phyloP scores from a whole-genome alignment of 2,113 vertebrate species.

The Uria lomvia region DNA sequence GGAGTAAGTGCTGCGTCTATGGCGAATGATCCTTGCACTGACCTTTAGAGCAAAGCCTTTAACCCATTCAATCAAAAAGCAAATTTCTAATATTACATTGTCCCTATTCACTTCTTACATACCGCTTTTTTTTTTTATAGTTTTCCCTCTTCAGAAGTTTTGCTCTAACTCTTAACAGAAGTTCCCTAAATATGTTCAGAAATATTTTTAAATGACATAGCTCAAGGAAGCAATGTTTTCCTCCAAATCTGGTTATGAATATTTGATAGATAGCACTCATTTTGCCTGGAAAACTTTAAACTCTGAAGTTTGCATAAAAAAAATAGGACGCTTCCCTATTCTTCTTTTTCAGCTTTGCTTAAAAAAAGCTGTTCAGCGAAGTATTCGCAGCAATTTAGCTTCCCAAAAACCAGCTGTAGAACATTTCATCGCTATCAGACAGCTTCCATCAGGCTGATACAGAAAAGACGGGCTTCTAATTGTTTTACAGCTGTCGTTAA shows the following conservation, averaged over 20 bases:
- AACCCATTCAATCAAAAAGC: background rate
- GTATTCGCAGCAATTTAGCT: background rate
- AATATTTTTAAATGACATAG: constrained; percentile 19
- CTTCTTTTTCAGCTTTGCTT: constrained; percentile 3
- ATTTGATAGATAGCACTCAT: constrained; percentile 26
- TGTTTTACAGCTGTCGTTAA: background rate
- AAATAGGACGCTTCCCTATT: background rate
- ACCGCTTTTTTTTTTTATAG: background rate
- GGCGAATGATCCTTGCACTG: background rate
- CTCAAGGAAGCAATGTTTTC: background rate
- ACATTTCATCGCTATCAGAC: background rate
- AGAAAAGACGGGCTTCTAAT: background rate
- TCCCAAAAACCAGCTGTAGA: constrained; percentile 13
- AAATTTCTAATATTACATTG: background rate
- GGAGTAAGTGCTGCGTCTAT: background rate
- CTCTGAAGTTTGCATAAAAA: background rate
- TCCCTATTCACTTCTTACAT: background rate
- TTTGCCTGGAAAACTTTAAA: constrained; percentile 22
- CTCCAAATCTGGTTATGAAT: constrained; percentile 45
- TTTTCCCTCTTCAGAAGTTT: background rate
- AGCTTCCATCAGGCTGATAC: background rate
- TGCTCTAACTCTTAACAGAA: background rate
- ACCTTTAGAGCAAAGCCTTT: background rate
- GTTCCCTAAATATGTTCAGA: constrained; percentile 35
- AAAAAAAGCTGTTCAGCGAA: background rate